A percentile compares a stretch with the other conserved stretches of the same genome.
Conservation (phyloP, 2,113 vertebrate genomes). For the Cryptotis parvus region DNA sequence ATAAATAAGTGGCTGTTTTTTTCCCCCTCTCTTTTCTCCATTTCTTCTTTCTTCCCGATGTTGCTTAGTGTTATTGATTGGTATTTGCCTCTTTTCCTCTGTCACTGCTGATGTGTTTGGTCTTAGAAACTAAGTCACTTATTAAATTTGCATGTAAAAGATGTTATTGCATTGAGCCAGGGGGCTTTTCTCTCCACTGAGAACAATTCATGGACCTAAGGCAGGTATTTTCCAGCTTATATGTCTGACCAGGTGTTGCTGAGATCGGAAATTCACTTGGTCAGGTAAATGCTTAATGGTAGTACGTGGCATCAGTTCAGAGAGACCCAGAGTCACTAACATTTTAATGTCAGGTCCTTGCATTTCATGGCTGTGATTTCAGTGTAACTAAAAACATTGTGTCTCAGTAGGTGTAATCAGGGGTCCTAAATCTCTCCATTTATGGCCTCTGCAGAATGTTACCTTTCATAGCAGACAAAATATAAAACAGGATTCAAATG, state of each 20-base stretch:
- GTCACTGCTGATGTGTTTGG: slow-evolving; percentile 40
- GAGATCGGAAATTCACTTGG: slow-evolving; percentile 18
- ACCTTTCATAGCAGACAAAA: background rate
- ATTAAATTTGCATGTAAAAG: slow-evolving; percentile 57
- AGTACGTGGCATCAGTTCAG: background rate
- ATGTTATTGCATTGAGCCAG: slow-evolving; percentile 58
- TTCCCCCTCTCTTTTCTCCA: no score
- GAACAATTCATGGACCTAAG: slow-evolving; percentile 24
- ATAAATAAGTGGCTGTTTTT: background rate
- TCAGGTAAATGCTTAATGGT: slow-evolving; percentile 43
- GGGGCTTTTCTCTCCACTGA: slow-evolving; percentile 41
- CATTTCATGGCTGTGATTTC: background rate
- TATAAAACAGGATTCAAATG: background rate
- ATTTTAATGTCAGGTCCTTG: slow-evolving; percentile 28
- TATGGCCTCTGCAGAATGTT: background rate
- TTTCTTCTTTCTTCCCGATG: slow-evolving; percentile 12
- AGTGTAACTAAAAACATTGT: background rate
- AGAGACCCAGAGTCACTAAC: background rate
- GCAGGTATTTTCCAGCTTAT: background rate
- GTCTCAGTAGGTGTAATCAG: background rate
- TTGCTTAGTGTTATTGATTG: slow-evolving; percentile 48
- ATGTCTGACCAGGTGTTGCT: background rate
- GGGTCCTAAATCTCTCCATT: background rate
- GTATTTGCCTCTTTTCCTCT: slow-evolving; percentile 52
- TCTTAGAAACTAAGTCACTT: slow-evolving; percentile 45